These are phyloP conservation scores for Aplodontia rufa DNA, from an alignment of 2,113 vertebrate genomes.

Conservation along the genomic window DNA sequence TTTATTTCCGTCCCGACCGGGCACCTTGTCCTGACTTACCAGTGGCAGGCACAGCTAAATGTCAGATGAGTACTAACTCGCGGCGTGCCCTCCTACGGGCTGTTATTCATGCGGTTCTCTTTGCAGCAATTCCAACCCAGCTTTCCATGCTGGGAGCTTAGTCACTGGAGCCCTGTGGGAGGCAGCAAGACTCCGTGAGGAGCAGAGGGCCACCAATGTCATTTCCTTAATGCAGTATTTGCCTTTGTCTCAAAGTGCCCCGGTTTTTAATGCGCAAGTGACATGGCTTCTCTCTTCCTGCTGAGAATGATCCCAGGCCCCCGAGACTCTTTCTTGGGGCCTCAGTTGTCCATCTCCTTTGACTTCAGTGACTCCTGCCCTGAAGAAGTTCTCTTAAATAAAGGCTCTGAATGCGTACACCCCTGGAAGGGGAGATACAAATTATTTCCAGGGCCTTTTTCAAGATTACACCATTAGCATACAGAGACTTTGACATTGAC, in stretches of 20 bases:
- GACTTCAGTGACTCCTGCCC: neutral
- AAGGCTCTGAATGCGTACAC: neutral
- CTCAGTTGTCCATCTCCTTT: neutral
- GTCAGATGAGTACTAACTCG: neutral
- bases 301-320: neutral
- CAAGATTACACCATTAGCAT: constrained; percentile 30
- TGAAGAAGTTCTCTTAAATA: neutral
- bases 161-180: neutral
- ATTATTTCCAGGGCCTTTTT: constrained; percentile 45
- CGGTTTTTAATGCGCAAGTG: neutral
- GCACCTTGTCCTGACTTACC: neutral
- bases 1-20: neutral
- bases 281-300: neutral
- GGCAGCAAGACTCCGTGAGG: neutral
- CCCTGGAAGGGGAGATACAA: constrained; percentile 19
- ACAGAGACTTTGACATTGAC: constrained; percentile 51
- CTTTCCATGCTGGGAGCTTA: neutral
- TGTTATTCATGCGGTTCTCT: neutral
- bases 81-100: neutral
- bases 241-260: neutral
- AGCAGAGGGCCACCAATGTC: neutral
- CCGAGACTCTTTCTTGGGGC: neutral
- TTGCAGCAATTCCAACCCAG: neutral
- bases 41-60: constrained; percentile 14
- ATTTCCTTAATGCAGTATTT: neutral